phyloP scores from a whole-genome alignment of 2,797 vertebrate species.

The Anguilla anguilla region DNA sequence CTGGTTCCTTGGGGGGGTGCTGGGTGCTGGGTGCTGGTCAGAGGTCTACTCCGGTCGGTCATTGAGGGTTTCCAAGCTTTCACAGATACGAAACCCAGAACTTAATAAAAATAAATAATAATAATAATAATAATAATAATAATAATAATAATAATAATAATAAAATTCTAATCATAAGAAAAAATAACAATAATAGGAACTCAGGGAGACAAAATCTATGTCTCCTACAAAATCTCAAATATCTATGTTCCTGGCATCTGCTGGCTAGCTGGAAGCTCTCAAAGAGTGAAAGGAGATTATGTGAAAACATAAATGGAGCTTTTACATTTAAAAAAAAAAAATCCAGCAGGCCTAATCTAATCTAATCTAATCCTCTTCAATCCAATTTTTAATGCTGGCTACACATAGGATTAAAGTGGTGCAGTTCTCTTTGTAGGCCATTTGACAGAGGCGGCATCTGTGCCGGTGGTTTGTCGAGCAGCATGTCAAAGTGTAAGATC shows the following conservation, averaged over 20 bases:
- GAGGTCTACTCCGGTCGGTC: constrained; percentile 60
- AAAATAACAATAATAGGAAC: constrained; percentile 51
- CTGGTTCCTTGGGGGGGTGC: constrained; percentile 28
- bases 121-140: constrained; percentile 65
- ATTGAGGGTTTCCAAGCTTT: constrained; percentile 70
- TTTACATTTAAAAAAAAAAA: too few relatives aligned
- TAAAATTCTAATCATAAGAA: constrained; percentile 54
- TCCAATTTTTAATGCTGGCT: constrained; percentile 99
- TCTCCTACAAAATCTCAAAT: constrained; percentile 45
- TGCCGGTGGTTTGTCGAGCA: constrained; percentile 54
- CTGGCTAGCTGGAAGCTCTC: constrained; percentile 77
- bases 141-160: constrained; percentile 52
- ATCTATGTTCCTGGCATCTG: constrained; percentile 65
- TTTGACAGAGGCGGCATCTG: constrained; percentile 85
- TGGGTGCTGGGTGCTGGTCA: constrained; percentile 44
- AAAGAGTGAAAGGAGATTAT: constrained; percentile 91
- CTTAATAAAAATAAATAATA: constrained; percentile 58
- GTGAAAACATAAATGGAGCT: constrained; percentile 89
- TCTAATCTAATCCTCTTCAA: constrained; percentile 97
- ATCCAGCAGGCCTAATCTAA: constrained; percentile 95
- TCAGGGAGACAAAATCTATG: constrained; percentile 52
- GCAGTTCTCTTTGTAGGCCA: constrained; percentile 86
- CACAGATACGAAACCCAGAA: constrained; percentile 68
- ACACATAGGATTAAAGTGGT: constrained; percentile 91
- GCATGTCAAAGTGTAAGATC: constrained; percentile 44